Percentiles rank a stretch among this genome's conserved stretches.
Evolutionary conservation across 35 echinoderm and acorn worm species (phyloP).

Genomic region (Ptychodera flava): DNA sequence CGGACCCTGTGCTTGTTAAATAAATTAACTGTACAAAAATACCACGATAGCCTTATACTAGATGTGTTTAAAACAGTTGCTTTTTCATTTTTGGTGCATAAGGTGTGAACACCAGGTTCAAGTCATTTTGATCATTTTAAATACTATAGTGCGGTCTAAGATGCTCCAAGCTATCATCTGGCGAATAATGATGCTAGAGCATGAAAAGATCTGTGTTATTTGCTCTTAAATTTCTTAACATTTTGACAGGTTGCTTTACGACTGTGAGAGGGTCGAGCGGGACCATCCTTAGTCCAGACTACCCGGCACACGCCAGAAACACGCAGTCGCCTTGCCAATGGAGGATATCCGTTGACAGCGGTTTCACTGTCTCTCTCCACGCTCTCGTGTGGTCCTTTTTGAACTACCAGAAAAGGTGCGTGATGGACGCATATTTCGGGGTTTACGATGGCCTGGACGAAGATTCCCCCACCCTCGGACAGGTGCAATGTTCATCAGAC

Average conservation of each 20-base stretch:
- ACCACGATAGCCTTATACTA: too few species aligned
- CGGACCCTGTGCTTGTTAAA: too few species aligned
- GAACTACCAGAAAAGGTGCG: not conserved
- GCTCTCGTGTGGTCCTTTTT: not conserved
- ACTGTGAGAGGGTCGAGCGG: not conserved
- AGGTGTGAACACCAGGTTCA: too few species aligned
- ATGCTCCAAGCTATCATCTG: too few species aligned
- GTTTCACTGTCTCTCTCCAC: not conserved
- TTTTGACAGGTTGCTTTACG: not conserved
- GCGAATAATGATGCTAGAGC: too few species aligned
- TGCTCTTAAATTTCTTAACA: too few species aligned
- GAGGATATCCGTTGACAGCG: not conserved
- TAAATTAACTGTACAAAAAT: too few species aligned
- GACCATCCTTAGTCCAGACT: not conserved
- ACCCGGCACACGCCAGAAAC: not conserved
- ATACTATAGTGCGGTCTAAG: too few species aligned
- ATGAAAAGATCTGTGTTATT: too few species aligned
- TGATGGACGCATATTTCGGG: not conserved
- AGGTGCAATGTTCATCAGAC: not conserved
- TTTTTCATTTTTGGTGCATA: too few species aligned
- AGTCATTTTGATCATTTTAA: too few species aligned
- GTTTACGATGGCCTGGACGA: not conserved
- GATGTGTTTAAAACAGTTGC: too few species aligned
- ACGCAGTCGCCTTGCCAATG: not conserved
- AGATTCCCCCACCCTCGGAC: not conserved